Percentiles rank a stretch among this genome's conserved stretches.
Conservation (phyloP, 2,888 invertebrate genomes). For the Eupeodes luniger region DNA sequence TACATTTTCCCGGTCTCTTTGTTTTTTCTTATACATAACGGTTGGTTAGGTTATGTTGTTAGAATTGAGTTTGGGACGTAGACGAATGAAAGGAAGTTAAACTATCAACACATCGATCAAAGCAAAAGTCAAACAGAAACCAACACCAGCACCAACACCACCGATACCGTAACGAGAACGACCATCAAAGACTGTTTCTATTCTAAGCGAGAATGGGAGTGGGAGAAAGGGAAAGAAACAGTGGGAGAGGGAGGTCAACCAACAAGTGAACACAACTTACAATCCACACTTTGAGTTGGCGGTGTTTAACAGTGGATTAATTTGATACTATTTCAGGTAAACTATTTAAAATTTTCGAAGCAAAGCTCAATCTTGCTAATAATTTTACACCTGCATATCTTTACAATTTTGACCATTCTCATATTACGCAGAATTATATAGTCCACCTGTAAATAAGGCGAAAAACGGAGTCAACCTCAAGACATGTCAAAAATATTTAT, state of each 20-base stretch:
- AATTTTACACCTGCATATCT: too few relatives aligned
- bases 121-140: constrained; percentile 73
- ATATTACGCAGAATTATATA: too few relatives aligned
- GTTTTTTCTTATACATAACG: background rate
- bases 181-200: constrained; percentile 1
- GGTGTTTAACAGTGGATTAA: background rate
- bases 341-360: background rate
- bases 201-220: background rate
- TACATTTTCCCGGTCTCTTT: constrained; percentile 37
- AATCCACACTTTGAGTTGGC: constrained; percentile 47
- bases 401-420: too few relatives aligned
- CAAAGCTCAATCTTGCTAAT: too few relatives aligned
- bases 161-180: background rate
- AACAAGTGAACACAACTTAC: constrained; percentile 70
- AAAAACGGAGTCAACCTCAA: too few relatives aligned
- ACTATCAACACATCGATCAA: constrained; percentile 76
- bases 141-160: constrained; percentile 46
- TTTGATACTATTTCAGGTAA: background rate
- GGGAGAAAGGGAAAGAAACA: constrained; percentile 4
- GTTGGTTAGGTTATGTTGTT: constrained; percentile 7
- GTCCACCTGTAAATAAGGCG: too few relatives aligned
- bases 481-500: too few relatives aligned
- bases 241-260: constrained; percentile 17
- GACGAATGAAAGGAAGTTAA: constrained; percentile 69
- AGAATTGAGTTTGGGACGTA: background rate